A percentile compares a stretch with the other conserved stretches of the same genome.
Conservation (phyloP, 2,797 vertebrate genomes). For the Distichodus sexfasciatus region DNA sequence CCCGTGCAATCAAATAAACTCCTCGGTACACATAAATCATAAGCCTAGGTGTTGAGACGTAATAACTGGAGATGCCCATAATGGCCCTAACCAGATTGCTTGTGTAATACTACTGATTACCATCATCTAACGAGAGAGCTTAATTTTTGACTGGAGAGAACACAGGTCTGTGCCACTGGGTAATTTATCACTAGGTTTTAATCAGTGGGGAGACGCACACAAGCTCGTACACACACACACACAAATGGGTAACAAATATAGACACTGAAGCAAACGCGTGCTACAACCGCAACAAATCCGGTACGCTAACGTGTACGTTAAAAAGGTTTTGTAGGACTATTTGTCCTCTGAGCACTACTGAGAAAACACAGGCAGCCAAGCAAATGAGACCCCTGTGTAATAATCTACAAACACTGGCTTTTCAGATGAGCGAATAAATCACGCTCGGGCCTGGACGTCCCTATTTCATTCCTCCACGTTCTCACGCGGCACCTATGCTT, state of each 20-base stretch:
- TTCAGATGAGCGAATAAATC: conserved; percentile 75
- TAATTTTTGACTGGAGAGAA: conserved; percentile 62
- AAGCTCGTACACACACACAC: conserved; percentile 13
- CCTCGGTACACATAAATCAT: conserved; percentile 71
- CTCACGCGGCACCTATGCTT: conserved; percentile 50
- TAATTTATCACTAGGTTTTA: conserved; percentile 48
- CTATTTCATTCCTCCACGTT: conserved; percentile 46
- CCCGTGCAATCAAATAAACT: conserved; percentile 74
- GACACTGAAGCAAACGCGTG: neutral
- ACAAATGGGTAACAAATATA: conserved; percentile 6
- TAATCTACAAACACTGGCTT: conserved; percentile 61
- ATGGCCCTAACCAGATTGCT: conserved; percentile 64
- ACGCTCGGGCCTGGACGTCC: conserved; percentile 51
- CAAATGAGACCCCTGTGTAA: conserved; percentile 66
- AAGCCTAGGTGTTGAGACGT: conserved; percentile 66
- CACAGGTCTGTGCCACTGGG: conserved; percentile 23
- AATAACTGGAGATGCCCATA: conserved; percentile 67
- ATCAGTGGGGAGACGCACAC: conserved; percentile 32
- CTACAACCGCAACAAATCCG: neutral
- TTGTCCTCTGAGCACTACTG: conserved; percentile 59
- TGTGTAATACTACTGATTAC: conserved; percentile 62
- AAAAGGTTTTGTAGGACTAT: conserved; percentile 53
- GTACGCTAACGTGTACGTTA: conserved; percentile 48
- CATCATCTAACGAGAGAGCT: conserved; percentile 62
- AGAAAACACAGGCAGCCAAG: conserved; percentile 51